Conservation (phyloP, 2,113 vertebrate species). For the Thalassarche chlororhynchos region DNA sequence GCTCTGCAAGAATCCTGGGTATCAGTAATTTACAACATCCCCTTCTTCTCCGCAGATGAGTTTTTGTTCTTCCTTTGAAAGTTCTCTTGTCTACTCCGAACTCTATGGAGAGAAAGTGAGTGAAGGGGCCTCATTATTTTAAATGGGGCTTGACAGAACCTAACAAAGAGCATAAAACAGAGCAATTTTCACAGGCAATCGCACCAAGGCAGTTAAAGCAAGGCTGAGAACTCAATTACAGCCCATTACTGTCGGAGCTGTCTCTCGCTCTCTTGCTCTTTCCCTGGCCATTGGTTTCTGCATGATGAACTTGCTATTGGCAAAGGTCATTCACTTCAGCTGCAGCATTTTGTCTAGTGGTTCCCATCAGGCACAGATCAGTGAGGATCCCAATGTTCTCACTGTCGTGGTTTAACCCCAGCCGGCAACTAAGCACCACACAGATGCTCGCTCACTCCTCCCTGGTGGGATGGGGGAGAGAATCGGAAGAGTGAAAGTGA, state of each 20-base stretch:
- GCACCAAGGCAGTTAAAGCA: constrained; percentile 67
- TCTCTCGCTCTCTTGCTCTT: constrained; percentile 10
- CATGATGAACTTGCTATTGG: background rate
- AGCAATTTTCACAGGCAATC: constrained; percentile 77
- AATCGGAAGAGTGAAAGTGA: too few species aligned
- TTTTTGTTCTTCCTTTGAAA: constrained; percentile 39
- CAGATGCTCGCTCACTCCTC: too few species aligned
- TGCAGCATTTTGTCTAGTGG: background rate
- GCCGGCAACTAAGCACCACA: too few species aligned
- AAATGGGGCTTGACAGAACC: constrained; percentile 72
- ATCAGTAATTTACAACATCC: constrained; percentile 40
- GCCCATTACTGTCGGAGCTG: constrained; percentile 54
- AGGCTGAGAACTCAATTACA: constrained; percentile 76
- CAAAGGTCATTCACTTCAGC: constrained; percentile 39
- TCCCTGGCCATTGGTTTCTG: constrained; percentile 37
- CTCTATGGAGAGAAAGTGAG: constrained; percentile 45
- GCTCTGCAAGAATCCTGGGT: background rate
- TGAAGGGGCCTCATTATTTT: constrained; percentile 74
- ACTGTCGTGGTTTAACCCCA: background rate
- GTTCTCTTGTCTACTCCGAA: background rate
- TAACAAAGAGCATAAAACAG: constrained; percentile 73
- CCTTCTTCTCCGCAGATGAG: background rate
- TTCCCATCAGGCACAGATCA: background rate
- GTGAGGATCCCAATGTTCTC: background rate
- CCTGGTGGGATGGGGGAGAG: too few species aligned